Conservation (phyloP, 2,797 vertebrate species). For the Danio albolineatus region DNA sequence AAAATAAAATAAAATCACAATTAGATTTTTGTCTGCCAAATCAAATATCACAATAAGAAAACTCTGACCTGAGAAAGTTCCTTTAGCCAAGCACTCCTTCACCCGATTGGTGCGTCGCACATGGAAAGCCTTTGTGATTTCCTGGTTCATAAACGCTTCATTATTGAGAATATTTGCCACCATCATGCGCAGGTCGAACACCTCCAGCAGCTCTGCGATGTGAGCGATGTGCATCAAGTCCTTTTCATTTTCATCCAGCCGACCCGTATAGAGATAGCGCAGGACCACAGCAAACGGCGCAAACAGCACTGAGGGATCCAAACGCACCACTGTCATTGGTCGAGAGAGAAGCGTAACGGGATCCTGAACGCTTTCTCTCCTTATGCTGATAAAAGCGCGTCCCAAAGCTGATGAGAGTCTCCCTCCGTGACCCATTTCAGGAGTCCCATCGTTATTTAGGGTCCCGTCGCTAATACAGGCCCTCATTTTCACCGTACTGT, state of each 20-base stretch:
- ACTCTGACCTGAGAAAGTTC: constrained; percentile 67
- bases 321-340: constrained; percentile 69
- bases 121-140: constrained; percentile 82
- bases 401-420: constrained; percentile 66
- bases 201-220: constrained; percentile 78
- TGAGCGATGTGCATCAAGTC: constrained; percentile 76
- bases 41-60: not conserved
- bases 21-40: too few species aligned
- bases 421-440: constrained; percentile 48
- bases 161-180: constrained; percentile 80
- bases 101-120: constrained; percentile 79
- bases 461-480: constrained; percentile 46
- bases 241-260: constrained; percentile 65
- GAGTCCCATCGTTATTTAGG: not conserved
- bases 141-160: constrained; percentile 82
- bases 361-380: constrained; percentile 68
- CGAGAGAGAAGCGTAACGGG: constrained; percentile 63
- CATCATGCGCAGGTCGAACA: constrained; percentile 83
- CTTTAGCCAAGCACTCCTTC: constrained; percentile 77
- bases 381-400: constrained; percentile 70
- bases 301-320: constrained; percentile 67
- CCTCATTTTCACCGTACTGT: constrained; percentile 23
- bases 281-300: constrained; percentile 72
- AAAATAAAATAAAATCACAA: too few species aligned
- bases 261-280: constrained; percentile 77